Evolutionary conservation across 2,797 vertebrate species (phyloP), one percentile per base, ranked within the genome.

Genomic region (Etheostoma perlongum): DNA sequence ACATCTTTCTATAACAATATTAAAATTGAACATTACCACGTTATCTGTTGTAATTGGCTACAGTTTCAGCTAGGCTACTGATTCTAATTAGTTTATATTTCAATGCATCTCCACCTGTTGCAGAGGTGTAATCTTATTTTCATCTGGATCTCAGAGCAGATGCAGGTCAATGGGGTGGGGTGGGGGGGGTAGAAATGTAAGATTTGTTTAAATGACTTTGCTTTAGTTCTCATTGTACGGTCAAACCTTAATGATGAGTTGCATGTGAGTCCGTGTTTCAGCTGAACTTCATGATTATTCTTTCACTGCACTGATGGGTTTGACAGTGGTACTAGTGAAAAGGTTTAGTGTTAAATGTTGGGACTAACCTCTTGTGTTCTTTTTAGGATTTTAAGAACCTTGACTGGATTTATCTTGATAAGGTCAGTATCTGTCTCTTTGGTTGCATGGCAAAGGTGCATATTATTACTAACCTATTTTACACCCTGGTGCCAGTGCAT

Each of bases 261-360:
- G 93, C 94, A 90, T 87, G 89, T 93, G 80, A 90, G 93, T 95
- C 93, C 93, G 93, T 94, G 94, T 95, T 95, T 94, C 93, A 94
- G 74, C 91, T 93, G 93, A 95, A 90, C 5, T 81, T 85, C 30
- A 64, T 95, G 93, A 94, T 94, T 94, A 92, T 65, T 61, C 55
- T 62, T 77, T 89, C 66, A 94, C 91, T 89, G 89, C 93, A 65
- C 93, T 94, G 93, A 94, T 73, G 70, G 87, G 92, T 91, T 93
- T 92, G 92, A 87, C 83, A 0, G 0, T 0, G 23, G 19, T 0
- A 0, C 5, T 7, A 0, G n/a, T n/a, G n/a, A n/a, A n/a, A n/a
- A n/a, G n/a, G n/a, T 42, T 40, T 0, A 0, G 0, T 16, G 0
- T 3, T 44, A 0, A 16, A 27, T 27, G 0, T 5, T 30, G 5